Conservation (phyloP, 2,797 vertebrate species). For the Strix occidentalis region DNA sequence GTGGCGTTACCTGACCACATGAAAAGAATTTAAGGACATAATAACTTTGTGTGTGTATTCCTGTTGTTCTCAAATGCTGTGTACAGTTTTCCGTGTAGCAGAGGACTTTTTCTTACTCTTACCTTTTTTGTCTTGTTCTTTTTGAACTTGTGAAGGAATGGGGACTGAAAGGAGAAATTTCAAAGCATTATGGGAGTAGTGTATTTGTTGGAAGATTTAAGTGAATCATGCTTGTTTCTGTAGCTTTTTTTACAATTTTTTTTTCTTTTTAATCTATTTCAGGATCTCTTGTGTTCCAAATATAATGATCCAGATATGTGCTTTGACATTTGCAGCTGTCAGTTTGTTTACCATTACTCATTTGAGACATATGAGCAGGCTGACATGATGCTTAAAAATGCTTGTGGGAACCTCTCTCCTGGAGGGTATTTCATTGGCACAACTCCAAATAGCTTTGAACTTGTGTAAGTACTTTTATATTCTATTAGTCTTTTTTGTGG, state of each 20-base stretch:
- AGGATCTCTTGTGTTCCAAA: constrained; percentile 88
- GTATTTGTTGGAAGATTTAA: neutral
- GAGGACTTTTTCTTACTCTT: neutral
- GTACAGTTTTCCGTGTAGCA: neutral
- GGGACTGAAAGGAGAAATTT: neutral
- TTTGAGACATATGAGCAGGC: constrained; percentile 93
- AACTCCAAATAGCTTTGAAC: constrained; percentile 92
- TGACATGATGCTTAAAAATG: constrained; percentile 93
- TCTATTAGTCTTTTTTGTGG: neutral
- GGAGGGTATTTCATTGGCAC: constrained; percentile 97
- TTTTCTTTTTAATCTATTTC: constrained; percentile 38
- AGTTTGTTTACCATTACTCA: constrained; percentile 97
- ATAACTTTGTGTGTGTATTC: neutral
- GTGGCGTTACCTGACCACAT: neutral
- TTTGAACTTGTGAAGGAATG: neutral
- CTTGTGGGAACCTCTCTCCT: constrained; percentile 88
- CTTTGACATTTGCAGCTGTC: constrained; percentile 96
- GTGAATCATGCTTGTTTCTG: neutral
- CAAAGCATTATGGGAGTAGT: neutral
- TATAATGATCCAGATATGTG: constrained; percentile 77
- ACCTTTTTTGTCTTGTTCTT: neutral
- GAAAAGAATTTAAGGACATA: neutral
- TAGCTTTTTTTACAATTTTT: neutral
- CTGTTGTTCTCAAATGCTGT: neutral
- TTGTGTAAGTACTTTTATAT: constrained; percentile 84